Base-by-base conservation (phyloP, 92 coral and sea anemone species). In the Meandrina meandrites region DNA sequence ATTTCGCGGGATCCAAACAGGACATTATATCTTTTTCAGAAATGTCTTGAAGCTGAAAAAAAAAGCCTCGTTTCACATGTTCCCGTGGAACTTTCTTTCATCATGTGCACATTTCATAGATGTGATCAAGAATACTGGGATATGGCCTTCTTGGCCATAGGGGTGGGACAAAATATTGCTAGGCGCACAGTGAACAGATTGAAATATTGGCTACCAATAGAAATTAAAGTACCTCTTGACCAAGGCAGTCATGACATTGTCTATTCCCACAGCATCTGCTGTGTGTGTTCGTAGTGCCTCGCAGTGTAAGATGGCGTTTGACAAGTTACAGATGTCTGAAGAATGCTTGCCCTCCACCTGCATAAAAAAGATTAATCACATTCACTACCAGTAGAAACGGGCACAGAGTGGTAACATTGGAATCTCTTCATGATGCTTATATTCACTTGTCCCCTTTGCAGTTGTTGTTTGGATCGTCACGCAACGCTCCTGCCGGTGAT, bases 261-360 rank as follows among this genome's bases (percentile, higher is more conserved):
- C 98, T 83, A 95, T 75, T 19, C 93, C 85, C 8, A 88, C 73
- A 57, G 95, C 99, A 60, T 96, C 99, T 58, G 91, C 85, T 15
- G 99, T 93, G 66, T 91, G 94, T 21, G 93, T 92, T 8, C 98
- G 93, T 45, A 96, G 87, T 28, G 98, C 91, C 86, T 97, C 99
- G 82, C 96, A 97, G 79, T 97, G 99, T 75, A 97, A 79, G 86
- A 95, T 89, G 81, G 99, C 97, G 85, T 97, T 97, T 83, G 97
- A 97, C 68, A 97, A 90, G 15, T 87, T 92, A 81, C 98, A 91
- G 72, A 97, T 93, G 45, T 97, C 99, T 80, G 94, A 90, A 14
- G 97, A 97, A 83, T 93, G 96, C 88, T 97, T 95, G 82, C 94
- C 90, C 57, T 97, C 99, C 76, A 93, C 84, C 99, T 97, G 34